phyloP scores from a whole-genome alignment of 2,113 vertebrate species.

The Chionomys nivalis region DNA sequence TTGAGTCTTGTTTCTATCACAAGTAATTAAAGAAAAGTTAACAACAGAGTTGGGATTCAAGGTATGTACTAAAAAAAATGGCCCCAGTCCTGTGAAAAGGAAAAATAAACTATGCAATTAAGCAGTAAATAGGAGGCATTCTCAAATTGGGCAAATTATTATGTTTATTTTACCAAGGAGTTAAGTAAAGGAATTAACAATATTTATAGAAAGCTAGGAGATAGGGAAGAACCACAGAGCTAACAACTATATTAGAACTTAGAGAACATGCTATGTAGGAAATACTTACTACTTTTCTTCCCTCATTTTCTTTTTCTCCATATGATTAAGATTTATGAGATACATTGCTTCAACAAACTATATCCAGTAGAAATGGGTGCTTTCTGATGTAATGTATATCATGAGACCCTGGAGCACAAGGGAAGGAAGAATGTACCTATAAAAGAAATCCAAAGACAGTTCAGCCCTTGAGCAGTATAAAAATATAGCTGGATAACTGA shows the following conservation, averaged over 20 bases:
- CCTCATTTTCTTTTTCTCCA: neutral
- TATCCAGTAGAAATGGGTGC: neutral
- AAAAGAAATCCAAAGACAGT: conserved; percentile 3
- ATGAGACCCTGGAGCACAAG: neutral
- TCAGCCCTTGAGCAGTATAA: neutral
- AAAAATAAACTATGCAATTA: neutral
- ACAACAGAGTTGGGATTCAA: neutral
- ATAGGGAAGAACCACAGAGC: neutral
- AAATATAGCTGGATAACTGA: neutral
- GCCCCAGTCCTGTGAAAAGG: neutral
- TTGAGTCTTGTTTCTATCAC: neutral
- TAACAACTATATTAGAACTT: neutral
- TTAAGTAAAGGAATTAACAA: neutral
- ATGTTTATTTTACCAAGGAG: neutral
- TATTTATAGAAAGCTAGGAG: neutral
- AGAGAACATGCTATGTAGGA: neutral
- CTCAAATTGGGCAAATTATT: neutral
- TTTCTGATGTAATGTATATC: neutral
- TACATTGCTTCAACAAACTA: neutral
- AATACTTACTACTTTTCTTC: neutral
- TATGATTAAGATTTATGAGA: neutral
- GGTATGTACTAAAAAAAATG: neutral
- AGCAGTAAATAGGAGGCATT: neutral
- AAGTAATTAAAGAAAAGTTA: conserved; percentile 9
- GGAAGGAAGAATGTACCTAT: neutral